These are phyloP conservation scores for Pocillopora verrucosa DNA, from an alignment of 64 coral and sea anemone species.

Conservation along the genomic window DNA sequence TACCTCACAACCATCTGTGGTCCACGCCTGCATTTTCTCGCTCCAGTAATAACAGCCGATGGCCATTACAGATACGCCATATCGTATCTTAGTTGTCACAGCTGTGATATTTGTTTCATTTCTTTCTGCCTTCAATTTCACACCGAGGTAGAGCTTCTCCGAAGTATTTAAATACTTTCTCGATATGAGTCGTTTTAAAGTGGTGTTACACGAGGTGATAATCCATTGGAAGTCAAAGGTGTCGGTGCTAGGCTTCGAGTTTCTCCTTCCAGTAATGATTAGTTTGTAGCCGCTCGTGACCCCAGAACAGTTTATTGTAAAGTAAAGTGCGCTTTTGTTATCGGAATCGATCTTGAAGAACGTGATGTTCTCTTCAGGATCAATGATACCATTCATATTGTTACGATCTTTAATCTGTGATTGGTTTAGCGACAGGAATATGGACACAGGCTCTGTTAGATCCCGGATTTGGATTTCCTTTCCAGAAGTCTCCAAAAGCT, in stretches of 20 bases:
- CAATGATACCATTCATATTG: conserved; percentile 18
- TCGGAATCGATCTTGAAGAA: conserved; percentile 20
- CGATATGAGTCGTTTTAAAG: neutral
- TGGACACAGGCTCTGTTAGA: conserved; percentile 39
- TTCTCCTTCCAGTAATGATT: neutral
- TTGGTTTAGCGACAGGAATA: conserved; percentile 42
- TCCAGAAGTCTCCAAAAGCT: conserved; percentile 36
- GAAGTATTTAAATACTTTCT: conserved; percentile 14
- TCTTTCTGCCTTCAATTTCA: neutral
- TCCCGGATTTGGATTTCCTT: conserved; percentile 42
- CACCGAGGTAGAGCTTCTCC: conserved; percentile 20
- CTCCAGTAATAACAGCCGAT: conserved; percentile 68
- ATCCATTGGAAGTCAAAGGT: conserved; percentile 16
- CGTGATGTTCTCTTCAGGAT: neutral
- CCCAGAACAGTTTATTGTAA: conserved; percentile 1
- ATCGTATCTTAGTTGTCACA: neutral
- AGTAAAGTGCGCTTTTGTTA: neutral
- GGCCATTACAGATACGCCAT: conserved; percentile 18
- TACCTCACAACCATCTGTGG: conserved; percentile 58
- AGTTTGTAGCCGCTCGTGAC: neutral
- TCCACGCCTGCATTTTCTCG: conserved; percentile 40
- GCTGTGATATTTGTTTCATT: neutral
- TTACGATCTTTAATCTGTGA: neutral
- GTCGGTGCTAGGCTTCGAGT: neutral
- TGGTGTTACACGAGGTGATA: neutral